Base-by-base conservation (phyloP, 1,140 invertebrate genomes). In the Pseudomyrmex gracilis region DNA sequence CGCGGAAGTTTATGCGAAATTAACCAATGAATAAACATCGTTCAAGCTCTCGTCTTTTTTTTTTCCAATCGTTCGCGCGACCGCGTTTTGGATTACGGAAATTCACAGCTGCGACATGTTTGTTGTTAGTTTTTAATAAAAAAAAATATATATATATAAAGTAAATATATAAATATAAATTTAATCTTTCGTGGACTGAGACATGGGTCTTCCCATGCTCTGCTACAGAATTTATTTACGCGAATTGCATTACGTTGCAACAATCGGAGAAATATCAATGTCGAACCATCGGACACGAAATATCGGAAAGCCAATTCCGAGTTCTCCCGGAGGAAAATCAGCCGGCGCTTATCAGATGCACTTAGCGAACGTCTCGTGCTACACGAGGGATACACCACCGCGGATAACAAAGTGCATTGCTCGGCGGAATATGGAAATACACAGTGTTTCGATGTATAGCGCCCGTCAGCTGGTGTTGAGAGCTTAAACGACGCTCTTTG, bases 1-100 rank as follows among this genome's bases (percentile, higher is more conserved):
- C 66, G 53, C 58, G 15, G 34, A 60, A 80, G 12, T 80, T 70
- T 45, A 22, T 10, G 24, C 22, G 66, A n/a, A 58, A 53, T 80
- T 60, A 70, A 67, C 7, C 17, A 68, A 70, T 66, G 51, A 67
- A 55, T 47, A 70, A 58, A 9, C 22, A 17, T 51, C 2, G n/a
- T 15, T 3, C 2, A 20, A 20, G 22, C 15, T 53, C 13, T 15
- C 13, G 0, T 8, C 24, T 7, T 8, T 12, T 51, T 49, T 12
- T 12, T 13, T 12, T 49, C 0, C 49, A 2, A 49, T 49, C 49
- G 47, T 49, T 10, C 12, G 12, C 34, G 34, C 34, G 34, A 34
- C 34, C 7, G 34, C 34, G 34, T 34, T 34, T 34, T 5, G 34
- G 4, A 5, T 34, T 34, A 34, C 34, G 34, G 34, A 34, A 34